Percentiles rank a stretch among this genome's conserved stretches.
Evolutionary conservation across 1,140 invertebrate species (phyloP).

Genomic region (Phortica variegata): DNA sequence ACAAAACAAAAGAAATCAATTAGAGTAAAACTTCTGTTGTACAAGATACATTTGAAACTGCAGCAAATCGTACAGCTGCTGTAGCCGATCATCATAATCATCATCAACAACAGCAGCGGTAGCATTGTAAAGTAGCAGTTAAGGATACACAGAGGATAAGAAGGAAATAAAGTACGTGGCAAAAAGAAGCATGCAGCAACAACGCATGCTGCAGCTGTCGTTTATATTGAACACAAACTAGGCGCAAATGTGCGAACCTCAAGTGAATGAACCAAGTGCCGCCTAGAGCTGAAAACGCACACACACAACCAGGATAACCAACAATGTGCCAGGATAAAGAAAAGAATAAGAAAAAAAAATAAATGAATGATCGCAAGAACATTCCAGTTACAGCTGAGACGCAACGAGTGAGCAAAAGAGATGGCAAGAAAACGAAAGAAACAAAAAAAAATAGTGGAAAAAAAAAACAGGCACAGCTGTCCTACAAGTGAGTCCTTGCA

Average conservation of each 20-base stretch:
- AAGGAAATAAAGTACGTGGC: conserved; percentile 12
- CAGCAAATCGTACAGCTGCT: conserved; percentile 13
- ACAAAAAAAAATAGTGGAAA: conserved; percentile 18
- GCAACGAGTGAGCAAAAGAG: conserved; percentile 15
- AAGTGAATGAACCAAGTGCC: conserved; percentile 11
- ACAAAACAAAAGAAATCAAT: no score
- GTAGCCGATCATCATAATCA: no score
- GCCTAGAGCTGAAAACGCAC: conserved; percentile 15
- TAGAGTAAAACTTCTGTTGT: conserved; percentile 9
- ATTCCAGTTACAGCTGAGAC: conserved; percentile 11
- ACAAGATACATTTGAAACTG: conserved; percentile 17
- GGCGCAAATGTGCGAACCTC: conserved; percentile 29
- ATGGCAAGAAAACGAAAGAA: conserved; percentile 7
- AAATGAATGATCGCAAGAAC: no score
- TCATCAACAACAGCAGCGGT: conserved; percentile 19
- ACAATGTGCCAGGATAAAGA: neutral
- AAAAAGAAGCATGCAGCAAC: no score
- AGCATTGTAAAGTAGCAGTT: conserved; percentile 30
- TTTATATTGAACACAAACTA: no score
- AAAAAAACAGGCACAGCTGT: neutral
- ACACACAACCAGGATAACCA: conserved; percentile 14
- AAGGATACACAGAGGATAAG: neutral
- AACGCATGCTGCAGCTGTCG: conserved; percentile 33
- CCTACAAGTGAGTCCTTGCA: no score
- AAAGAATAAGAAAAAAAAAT: conserved; percentile 11